Percentiles rank a stretch among this genome's conserved stretches.
These are phyloP conservation scores for Melinopterus prodromus DNA, from an alignment of 2,888 invertebrate genomes.

Conservation along the genomic window DNA sequence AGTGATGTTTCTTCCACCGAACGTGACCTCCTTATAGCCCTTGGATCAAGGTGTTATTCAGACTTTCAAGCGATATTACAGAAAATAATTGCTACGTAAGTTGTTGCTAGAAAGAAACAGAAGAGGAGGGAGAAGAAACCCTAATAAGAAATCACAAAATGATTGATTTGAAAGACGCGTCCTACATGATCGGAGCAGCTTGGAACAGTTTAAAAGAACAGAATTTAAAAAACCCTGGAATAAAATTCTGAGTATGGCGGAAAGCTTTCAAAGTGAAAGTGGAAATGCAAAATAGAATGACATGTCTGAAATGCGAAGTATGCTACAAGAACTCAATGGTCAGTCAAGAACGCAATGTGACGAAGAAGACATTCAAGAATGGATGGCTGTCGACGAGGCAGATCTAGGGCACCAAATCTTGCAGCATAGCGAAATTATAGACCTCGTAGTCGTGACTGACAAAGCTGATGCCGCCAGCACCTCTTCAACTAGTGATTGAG, in stretches of 20 bases:
- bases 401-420: slow-evolving; percentile 38
- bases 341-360: slow-evolving; percentile 32
- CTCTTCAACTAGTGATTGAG: slow-evolving; percentile 6
- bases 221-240: slow-evolving; percentile 43
- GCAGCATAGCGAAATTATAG: slow-evolving; percentile 37
- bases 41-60: slow-evolving; percentile 46
- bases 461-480: slow-evolving; percentile 5
- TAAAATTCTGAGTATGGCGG: slow-evolving; percentile 28
- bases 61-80: slow-evolving; percentile 44
- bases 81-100: slow-evolving; percentile 39
- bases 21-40: slow-evolving; percentile 45
- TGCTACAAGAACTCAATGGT: slow-evolving; percentile 18
- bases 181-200: slow-evolving; percentile 41
- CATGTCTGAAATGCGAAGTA: neutral
- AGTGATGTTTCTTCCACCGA: slow-evolving; percentile 31
- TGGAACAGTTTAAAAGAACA: slow-evolving; percentile 40
- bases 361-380: slow-evolving; percentile 40
- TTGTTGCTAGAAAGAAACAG: slow-evolving; percentile 37
- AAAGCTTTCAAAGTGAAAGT: no score
- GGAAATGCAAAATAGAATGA: slow-evolving; percentile 4
- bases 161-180: slow-evolving; percentile 41
- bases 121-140: slow-evolving; percentile 37
- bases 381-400: slow-evolving; percentile 39
- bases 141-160: slow-evolving; percentile 36
- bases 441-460: slow-evolving; percentile 5